Percentiles rank a stretch among this genome's conserved stretches.
Evolutionary conservation across 2,113 vertebrate species (phyloP).

Genomic region (Patagioenas fasciata): DNA sequence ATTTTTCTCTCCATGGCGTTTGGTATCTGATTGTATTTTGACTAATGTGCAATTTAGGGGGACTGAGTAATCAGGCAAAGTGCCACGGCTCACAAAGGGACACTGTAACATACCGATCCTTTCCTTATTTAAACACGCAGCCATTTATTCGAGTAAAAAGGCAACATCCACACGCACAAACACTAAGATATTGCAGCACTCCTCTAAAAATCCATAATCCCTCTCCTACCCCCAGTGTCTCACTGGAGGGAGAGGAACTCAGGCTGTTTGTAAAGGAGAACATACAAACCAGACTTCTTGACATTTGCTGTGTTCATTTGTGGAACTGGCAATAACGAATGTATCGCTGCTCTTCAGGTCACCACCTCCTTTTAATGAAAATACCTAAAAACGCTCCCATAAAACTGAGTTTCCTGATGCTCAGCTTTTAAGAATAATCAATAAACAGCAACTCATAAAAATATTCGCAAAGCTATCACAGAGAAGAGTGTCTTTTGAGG

Average conservation of each 20-base stretch:
- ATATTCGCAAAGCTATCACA: fast-evolving
- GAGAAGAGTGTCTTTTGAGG: neutral
- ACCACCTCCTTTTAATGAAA: neutral
- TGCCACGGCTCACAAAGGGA: neutral
- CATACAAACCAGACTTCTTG: neutral
- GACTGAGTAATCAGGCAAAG: neutral
- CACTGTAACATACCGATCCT: neutral
- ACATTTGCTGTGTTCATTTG: neutral
- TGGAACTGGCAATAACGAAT: neutral
- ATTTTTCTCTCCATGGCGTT: fast-evolving
- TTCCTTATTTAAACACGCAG: neutral
- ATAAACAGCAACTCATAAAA: neutral
- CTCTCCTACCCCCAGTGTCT: neutral
- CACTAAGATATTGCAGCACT: neutral
- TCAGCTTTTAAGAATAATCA: neutral
- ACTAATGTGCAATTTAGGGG: neutral
- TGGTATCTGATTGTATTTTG: neutral
- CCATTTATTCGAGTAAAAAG: neutral
- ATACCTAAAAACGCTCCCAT: neutral
- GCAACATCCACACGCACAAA: neutral
- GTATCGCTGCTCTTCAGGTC: neutral
- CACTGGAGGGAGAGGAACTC: neutral
- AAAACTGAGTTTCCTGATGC: neutral
- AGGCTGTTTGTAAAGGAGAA: neutral
- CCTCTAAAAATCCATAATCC: neutral